These are phyloP conservation scores for Apis dorsata DNA, from an alignment of 1,140 invertebrate genomes.

Conservation along the genomic window DNA sequence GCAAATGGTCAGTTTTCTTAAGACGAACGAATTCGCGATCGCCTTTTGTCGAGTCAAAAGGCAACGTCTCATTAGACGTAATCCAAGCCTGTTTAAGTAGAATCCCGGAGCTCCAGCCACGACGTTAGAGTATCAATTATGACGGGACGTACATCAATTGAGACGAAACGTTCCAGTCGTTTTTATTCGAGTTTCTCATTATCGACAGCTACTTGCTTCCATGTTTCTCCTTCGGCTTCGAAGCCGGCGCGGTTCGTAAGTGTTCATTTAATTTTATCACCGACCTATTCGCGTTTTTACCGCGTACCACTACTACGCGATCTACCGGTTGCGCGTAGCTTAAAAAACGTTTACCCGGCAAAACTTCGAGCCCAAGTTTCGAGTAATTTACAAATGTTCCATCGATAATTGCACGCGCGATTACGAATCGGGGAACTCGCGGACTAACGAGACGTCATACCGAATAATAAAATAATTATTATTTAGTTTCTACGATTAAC, in stretches of 20 bases:
- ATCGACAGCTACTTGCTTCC: constrained; percentile 52
- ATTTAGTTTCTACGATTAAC: neutral
- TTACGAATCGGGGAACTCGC: neutral
- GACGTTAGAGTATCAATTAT: constrained; percentile 50
- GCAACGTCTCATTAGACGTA: constrained; percentile 44
- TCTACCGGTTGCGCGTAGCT: neutral
- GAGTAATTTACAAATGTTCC: neutral
- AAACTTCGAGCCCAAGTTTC: neutral
- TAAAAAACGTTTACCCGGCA: constrained; percentile 7
- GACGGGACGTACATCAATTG: constrained; percentile 52
- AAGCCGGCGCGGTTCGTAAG: constrained; percentile 28
- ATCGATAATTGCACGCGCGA: constrained; percentile 7
- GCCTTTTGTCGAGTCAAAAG: constrained; percentile 32
- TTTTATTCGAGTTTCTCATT: constrained; percentile 59
- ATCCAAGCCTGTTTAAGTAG: constrained; percentile 32
- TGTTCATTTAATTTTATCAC: constrained; percentile 58
- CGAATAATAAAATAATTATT: neutral
- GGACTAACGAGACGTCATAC: neutral
- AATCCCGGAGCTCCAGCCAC: neutral
- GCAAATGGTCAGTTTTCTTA: neutral
- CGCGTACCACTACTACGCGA: neutral
- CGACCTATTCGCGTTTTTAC: constrained; percentile 56
- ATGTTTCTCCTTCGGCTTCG: neutral
- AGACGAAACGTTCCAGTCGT: constrained; percentile 45
- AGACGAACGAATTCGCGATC: constrained; percentile 23